These are phyloP conservation scores for Micronycteris hirsuta DNA, from an alignment of 2,113 vertebrate genomes.

Conservation along the genomic window DNA sequence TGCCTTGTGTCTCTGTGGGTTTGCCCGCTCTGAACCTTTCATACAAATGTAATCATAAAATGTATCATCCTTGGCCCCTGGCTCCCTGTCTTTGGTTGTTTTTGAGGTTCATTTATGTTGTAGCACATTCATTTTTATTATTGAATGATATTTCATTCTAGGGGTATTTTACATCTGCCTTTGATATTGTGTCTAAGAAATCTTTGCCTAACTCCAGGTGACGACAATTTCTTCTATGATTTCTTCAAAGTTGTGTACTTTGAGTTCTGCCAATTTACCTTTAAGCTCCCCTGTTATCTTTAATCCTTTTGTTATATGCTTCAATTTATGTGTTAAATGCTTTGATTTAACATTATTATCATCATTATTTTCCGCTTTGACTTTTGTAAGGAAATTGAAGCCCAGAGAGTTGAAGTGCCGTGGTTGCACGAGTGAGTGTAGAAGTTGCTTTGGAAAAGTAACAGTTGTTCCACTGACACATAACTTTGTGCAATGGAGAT, in stretches of 20 bases:
- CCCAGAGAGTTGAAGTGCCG: not conserved
- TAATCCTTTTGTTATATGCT: not conserved
- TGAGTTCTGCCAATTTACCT: not conserved
- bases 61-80: not conserved
- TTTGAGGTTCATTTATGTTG: not conserved
- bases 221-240: not conserved
- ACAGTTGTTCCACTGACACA: not conserved
- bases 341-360: not conserved
- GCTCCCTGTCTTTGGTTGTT: not conserved
- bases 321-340: not conserved
- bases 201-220: not conserved
- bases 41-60: not conserved
- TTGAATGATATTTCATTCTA: not conserved
- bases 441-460: not conserved
- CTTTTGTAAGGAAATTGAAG: not conserved
- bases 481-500: not conserved
- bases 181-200: not conserved
- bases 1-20: not conserved
- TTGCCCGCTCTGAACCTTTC: not conserved
- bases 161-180: not conserved
- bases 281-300: not conserved
- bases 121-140: not conserved
- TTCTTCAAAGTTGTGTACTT: not conserved
- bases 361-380: not conserved
- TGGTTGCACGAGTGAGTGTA: not conserved